A percentile compares a stretch with the other conserved stretches of the same genome.
Conservation (phyloP, 2,113 vertebrate species). For the Nycticebus coucang region DNA sequence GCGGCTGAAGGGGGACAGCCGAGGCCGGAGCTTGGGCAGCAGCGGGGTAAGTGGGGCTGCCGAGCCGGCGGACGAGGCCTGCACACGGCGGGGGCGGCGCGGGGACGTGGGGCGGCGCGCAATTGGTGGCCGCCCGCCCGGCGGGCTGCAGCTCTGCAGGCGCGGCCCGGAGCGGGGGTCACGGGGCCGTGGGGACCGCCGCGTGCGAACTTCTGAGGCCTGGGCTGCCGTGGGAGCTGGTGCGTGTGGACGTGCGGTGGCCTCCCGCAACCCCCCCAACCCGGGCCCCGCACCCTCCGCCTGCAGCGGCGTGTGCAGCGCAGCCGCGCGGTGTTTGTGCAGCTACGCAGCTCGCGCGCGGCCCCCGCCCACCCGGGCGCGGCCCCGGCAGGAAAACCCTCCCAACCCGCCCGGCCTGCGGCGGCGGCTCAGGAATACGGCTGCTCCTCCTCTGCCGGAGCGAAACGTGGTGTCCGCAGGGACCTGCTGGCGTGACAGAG, state of each 20-base stretch:
- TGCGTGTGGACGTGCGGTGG: neutral
- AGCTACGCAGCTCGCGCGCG: constrained; percentile 71
- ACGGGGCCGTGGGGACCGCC: neutral
- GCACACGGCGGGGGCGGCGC: constrained; percentile 30
- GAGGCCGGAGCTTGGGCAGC: constrained; percentile 9
- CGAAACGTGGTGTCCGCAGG: constrained; percentile 59
- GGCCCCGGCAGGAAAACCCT: constrained; percentile 58
- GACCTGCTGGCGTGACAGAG: constrained; percentile 4
- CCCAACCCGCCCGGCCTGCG: neutral
- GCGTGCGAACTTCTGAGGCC: constrained; percentile 68
- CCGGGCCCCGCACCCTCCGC: neutral
- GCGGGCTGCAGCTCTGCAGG: constrained; percentile 63
- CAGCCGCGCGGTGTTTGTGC: constrained; percentile 67
- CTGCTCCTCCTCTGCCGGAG: neutral
- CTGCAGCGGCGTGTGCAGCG: constrained; percentile 43
- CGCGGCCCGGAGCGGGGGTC: neutral
- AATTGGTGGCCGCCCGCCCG: neutral
- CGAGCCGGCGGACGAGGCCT: constrained; percentile 61
- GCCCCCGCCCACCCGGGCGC: constrained; percentile 70
- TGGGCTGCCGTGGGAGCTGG: neutral
- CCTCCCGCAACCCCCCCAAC: neutral
- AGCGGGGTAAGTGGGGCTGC: constrained; percentile 67
- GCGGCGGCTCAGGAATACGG: neutral
- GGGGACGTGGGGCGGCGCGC: neutral
- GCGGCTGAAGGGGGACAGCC: constrained; percentile 12